A percentile compares a stretch with the other conserved stretches of the same genome.
phyloP scores from a whole-genome alignment of 2,113 vertebrate genomes.

The Catagonus wagneri region DNA sequence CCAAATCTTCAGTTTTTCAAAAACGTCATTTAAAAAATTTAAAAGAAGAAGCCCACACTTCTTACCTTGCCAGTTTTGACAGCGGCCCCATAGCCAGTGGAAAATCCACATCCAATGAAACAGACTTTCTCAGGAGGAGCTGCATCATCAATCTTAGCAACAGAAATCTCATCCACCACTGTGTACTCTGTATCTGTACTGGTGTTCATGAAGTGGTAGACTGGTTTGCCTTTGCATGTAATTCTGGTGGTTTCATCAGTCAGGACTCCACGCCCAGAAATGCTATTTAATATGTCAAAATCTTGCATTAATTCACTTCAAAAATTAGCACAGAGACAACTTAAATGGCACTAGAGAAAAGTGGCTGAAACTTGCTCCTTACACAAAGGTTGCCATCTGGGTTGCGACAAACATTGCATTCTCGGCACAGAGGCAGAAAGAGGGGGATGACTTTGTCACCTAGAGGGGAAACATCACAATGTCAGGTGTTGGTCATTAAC shows the following conservation, averaged over 20 bases:
- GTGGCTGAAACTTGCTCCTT: conserved; percentile 81
- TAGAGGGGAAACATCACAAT: conserved; percentile 64
- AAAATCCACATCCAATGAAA: conserved; percentile 64
- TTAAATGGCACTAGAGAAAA: not conserved
- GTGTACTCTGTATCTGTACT: conserved; percentile 56
- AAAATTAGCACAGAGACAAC: not conserved
- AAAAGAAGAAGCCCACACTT: not conserved
- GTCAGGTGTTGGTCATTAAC: not conserved
- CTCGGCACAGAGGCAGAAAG: conserved; percentile 89
- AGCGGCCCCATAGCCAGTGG: conserved; percentile 56
- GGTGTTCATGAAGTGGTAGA: conserved; percentile 56
- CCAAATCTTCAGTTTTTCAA: not conserved
- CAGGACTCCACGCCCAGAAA: conserved; percentile 2
- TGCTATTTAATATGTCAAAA: not conserved
- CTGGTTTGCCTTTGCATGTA: conserved; percentile 1
- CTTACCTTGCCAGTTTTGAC: conserved; percentile 67
- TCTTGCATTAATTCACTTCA: not conserved
- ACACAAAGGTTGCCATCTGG: conserved; percentile 91
- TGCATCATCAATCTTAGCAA: not conserved
- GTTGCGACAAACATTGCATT: conserved; percentile 89
- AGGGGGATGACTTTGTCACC: conserved; percentile 93
- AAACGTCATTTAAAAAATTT: not conserved
- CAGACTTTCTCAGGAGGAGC: conserved; percentile 61
- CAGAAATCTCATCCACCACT: not conserved
- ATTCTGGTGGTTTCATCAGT: conserved; percentile 50